These are phyloP conservation scores for Sorex maritimensis DNA, from an alignment of 2,797 vertebrate genomes.

Conservation along the genomic window DNA sequence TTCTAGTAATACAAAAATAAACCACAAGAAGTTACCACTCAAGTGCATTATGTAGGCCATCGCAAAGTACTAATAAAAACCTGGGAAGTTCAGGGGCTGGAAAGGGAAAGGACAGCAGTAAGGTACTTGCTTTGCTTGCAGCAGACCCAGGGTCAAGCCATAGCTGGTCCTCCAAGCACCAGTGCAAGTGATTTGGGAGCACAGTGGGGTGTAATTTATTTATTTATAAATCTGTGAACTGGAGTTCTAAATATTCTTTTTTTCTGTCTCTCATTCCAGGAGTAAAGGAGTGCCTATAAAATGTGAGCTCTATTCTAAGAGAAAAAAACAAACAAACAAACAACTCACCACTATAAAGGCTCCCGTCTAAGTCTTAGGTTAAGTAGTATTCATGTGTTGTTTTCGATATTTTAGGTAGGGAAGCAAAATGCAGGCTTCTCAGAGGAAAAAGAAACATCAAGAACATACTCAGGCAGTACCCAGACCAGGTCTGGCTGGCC, in stretches of 20 bases:
- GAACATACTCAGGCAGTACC: background rate
- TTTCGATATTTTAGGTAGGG: background rate
- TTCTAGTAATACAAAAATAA: conserved; percentile 1
- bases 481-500: background rate
- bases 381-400: background rate
- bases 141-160: too few species aligned
- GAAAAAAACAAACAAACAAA: background rate
- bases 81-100: too few species aligned
- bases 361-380: background rate
- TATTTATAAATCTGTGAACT: too few species aligned
- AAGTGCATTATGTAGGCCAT: background rate
- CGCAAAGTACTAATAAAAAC: conserved; percentile 20
- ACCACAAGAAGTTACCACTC: conserved; percentile 24
- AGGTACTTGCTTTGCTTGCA: too few species aligned
- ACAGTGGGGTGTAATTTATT: too few species aligned
- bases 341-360: background rate
- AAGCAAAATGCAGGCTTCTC: background rate
- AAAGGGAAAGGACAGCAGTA: too few species aligned
- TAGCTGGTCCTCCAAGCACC: too few species aligned
- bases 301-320: conserved; percentile 19
- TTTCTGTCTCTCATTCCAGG: background rate
- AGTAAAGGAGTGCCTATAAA: conserved; percentile 37
- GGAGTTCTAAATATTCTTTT: background rate
- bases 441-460: background rate
- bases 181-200: too few species aligned